Conservation (phyloP, 2,113 vertebrate species). For the Oreochromis niloticus region DNA sequence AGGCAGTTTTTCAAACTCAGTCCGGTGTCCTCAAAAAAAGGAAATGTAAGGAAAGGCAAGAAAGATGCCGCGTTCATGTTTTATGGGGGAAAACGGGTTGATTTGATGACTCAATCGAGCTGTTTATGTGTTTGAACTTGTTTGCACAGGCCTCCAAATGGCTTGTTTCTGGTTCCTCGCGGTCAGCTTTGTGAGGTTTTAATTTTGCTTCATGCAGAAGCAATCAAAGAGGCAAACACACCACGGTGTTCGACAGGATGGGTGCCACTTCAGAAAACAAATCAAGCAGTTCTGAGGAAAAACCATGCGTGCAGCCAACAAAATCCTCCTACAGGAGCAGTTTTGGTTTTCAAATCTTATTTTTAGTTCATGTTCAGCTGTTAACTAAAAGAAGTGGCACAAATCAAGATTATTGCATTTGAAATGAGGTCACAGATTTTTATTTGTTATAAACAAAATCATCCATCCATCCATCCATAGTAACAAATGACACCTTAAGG, state of each 20-base stretch:
- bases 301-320: not conserved
- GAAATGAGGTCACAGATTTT: not conserved
- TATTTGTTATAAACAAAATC: not conserved
- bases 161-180: not conserved
- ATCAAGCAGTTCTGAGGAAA: not conserved
- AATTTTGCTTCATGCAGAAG: not conserved
- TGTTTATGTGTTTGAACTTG: not conserved
- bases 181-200: not conserved
- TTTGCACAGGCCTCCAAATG: not conserved
- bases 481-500: not conserved
- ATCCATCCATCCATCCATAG: not conserved
- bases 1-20: not conserved
- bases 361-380: not conserved
- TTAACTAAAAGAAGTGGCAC: not conserved
- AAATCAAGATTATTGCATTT: not conserved
- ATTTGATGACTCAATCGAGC: not conserved
- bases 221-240: not conserved
- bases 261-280: not conserved
- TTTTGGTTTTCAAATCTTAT: not conserved
- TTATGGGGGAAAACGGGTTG: not conserved
- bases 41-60: not conserved
- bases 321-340: not conserved
- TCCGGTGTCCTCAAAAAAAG: not conserved
- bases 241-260: not conserved
- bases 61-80: not conserved